phyloP scores from a whole-genome alignment of 2,797 vertebrate species.

The Spizella passerina region DNA sequence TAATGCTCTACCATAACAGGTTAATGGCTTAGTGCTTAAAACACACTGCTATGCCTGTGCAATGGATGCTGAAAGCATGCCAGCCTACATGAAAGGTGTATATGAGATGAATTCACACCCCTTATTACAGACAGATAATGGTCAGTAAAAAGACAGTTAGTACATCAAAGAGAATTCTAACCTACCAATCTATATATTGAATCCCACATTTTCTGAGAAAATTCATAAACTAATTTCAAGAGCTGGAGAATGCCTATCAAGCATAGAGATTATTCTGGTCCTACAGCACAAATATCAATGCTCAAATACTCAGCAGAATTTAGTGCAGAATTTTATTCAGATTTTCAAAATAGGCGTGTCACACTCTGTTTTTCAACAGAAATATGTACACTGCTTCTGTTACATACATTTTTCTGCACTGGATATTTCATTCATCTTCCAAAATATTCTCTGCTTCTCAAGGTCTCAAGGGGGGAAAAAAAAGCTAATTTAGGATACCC shows the following conservation, averaged over 20 bases:
- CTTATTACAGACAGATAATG: background rate
- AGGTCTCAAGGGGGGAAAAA: background rate
- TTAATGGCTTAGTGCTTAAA: background rate
- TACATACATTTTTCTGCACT: background rate
- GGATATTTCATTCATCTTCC: background rate
- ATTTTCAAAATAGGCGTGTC: background rate
- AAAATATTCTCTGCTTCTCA: constrained; percentile 25
- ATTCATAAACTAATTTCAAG: background rate
- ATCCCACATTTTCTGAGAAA: background rate
- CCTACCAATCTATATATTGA: background rate
- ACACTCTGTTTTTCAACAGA: background rate
- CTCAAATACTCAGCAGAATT: background rate
- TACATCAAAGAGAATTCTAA: background rate
- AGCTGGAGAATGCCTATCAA: background rate
- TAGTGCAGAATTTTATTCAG: background rate
- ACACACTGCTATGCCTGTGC: background rate
- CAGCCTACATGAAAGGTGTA: background rate
- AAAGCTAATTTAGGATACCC: constrained; percentile 8
- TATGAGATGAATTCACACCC: background rate
- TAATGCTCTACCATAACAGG: background rate
- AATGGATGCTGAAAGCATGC: background rate
- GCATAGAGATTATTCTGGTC: background rate
- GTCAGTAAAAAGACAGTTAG: background rate
- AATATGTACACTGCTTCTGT: background rate
- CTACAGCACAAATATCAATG: background rate